phyloP scores from a whole-genome alignment of 2,797 vertebrate species.

The Muscicapa comitata region DNA sequence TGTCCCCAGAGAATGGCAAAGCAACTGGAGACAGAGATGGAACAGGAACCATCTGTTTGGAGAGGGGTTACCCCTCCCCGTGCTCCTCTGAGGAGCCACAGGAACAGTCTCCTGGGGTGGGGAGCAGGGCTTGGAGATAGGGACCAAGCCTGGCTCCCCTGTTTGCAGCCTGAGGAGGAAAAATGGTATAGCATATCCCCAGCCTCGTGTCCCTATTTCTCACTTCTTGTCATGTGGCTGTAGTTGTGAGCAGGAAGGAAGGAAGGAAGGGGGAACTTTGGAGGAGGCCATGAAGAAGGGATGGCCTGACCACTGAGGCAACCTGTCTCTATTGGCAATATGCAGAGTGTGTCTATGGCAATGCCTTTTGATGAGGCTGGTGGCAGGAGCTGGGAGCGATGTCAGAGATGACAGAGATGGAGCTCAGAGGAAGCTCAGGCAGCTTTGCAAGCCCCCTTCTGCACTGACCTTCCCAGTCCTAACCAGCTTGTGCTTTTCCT shows the following conservation, averaged over 20 bases:
- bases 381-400: conserved; percentile 46
- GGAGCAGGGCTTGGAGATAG: not conserved
- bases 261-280: not conserved
- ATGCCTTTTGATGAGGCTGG: conserved; percentile 71
- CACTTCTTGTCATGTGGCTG: not conserved
- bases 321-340: conserved; percentile 56
- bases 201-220: not conserved
- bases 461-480: not conserved
- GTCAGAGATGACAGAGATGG: conserved; percentile 31
- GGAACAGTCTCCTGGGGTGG: not conserved
- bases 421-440: not conserved
- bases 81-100: not conserved
- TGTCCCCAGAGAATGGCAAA: not conserved
- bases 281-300: not conserved
- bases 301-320: not conserved
- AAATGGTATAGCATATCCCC: not conserved
- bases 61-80: not conserved
- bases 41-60: conserved; percentile 23
- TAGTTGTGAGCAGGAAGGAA: not conserved
- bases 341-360: conserved; percentile 64
- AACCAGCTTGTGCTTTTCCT: not conserved
- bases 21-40: not conserved
- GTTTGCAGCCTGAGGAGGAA: not conserved
- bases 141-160: rapidly evolving
- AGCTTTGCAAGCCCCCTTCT: not conserved